Evolutionary conservation across 2,888 invertebrate genomes (phyloP), one percentile per base, ranked within the genome.

Genomic region (Noctua janthe): DNA sequence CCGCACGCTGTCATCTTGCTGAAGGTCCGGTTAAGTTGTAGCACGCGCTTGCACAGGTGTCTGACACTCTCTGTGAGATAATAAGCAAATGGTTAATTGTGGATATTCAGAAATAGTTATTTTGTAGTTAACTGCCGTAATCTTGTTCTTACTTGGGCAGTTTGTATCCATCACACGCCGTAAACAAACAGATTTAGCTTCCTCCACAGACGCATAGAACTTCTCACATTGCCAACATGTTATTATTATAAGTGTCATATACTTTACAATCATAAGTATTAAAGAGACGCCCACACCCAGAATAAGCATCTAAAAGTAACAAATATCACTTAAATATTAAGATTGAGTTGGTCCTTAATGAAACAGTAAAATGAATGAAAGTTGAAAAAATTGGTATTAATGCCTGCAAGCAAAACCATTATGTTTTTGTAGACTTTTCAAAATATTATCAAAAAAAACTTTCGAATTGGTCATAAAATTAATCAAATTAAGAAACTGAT

Each of bases 1-100:
- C 86, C 85, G 54, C 80, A 88, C 0, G 85, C 87, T 17, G 78
- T 67, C 73, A 89, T 81, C 79, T 85, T 87, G 2, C 39, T 75
- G 73, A 87, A 88, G 6, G 71, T 71, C 4, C 80, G 71, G 49
- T 66, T 71, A 5, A 15, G 10, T 70, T 74, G 74, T 5, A 79
- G 15, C 10, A 81, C 73, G 1, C 70, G 73, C 39, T 79, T 74
- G 56, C 54, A 79, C n/a, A 81, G 64, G 17, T 39, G 54, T 23
- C 15, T 56, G 5, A 49, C 1, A 17, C 13, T 71, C 23, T n/a
- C 79, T 79, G 80, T 13, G 59, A 77, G 15, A 0, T 23, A 62
- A 17, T 15, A 71, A 15, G 1, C 3, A 20, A 20, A 43, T 17
- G 59, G 11, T 43, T n/a, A 62, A 47, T 29, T n/a, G 59, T n/a